Evolutionary conservation across 1,140 invertebrate species (phyloP).

Genomic region (Papilio helenus): DNA sequence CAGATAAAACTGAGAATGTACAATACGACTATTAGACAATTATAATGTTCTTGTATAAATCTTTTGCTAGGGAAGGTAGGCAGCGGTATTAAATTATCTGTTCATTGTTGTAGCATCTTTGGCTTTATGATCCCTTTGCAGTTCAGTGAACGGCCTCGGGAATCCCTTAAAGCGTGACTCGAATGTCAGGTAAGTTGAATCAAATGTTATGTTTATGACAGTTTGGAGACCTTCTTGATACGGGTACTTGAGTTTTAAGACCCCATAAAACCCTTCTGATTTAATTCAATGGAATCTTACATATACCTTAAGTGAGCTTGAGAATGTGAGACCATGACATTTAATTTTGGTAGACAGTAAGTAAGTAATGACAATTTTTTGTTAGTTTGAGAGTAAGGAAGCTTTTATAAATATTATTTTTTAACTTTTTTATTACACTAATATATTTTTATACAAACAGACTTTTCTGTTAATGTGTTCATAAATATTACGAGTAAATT

Average conservation of each 20-base stretch:
- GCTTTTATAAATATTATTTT: not conserved
- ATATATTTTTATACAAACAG: not conserved
- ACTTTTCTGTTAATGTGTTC: not conserved
- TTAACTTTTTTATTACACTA: not conserved
- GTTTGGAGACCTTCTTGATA: conserved; percentile 10
- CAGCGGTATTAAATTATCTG: not conserved
- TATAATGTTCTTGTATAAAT: not conserved
- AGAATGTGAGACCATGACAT: not conserved
- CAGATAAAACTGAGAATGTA: too few species aligned
- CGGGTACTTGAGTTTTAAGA: conserved; percentile 21
- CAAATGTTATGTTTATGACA: conserved; percentile 24
- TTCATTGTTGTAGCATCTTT: conserved; percentile 9
- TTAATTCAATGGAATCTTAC: not conserved
- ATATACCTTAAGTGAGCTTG: not conserved
- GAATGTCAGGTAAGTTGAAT: conserved; percentile 24
- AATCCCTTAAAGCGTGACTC: conserved; percentile 18
- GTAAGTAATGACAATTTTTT: too few species aligned
- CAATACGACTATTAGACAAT: not conserved
- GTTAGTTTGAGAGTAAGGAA: not conserved
- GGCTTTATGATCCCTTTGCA: not conserved
- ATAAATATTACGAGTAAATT: not conserved
- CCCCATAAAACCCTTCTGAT: conserved; percentile 24
- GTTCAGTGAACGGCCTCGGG: conserved; percentile 12
- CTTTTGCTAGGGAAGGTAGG: not conserved
- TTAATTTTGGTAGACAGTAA: not conserved